Conservation (phyloP, 35 echinoderm and acorn worm species). For the Ophiothrix spiculata region DNA sequence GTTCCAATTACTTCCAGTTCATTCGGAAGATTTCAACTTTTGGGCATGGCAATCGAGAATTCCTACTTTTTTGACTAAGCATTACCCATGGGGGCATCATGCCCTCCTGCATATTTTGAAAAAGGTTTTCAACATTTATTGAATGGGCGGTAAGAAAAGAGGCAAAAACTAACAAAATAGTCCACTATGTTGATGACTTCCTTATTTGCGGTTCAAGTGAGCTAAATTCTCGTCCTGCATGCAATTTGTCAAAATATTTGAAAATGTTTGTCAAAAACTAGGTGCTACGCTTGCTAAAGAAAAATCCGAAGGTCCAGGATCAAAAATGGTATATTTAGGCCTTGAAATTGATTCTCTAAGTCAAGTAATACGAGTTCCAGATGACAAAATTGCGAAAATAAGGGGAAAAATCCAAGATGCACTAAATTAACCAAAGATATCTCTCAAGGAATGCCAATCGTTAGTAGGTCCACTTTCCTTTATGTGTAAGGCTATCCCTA, state of each 20-base stretch:
- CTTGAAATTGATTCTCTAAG: slow-evolving; percentile 29
- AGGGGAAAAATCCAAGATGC: background rate
- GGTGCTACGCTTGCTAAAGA: slow-evolving; percentile 38
- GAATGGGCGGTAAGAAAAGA: slow-evolving; percentile 5
- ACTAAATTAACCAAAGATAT: background rate
- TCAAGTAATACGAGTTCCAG: background rate
- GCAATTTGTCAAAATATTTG: background rate
- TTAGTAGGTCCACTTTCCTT: slow-evolving; percentile 3
- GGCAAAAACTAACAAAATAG: background rate
- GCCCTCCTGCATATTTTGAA: slow-evolving; percentile 24
- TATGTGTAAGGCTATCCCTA: slow-evolving; percentile 20
- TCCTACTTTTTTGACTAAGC: slow-evolving; percentile 10
- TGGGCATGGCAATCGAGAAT: background rate
- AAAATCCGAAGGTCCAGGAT: slow-evolving; percentile 29
- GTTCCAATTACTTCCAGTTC: slow-evolving; percentile 27
- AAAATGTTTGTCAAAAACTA: slow-evolving; percentile 17
- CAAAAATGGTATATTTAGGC: slow-evolving; percentile 15
- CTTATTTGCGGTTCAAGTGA: background rate
- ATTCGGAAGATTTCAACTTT: slow-evolving; percentile 17
- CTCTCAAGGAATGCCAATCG: background rate
- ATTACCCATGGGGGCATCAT: slow-evolving; percentile 11
- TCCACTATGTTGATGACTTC: slow-evolving; percentile 32
- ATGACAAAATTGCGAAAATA: slow-evolving; percentile 7
- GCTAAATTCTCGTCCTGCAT: background rate
- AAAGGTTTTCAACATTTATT: slow-evolving; percentile 12